Evolutionary conservation across 2,113 vertebrate genomes (phyloP).

Genomic region (Tragelaphus scriptus): DNA sequence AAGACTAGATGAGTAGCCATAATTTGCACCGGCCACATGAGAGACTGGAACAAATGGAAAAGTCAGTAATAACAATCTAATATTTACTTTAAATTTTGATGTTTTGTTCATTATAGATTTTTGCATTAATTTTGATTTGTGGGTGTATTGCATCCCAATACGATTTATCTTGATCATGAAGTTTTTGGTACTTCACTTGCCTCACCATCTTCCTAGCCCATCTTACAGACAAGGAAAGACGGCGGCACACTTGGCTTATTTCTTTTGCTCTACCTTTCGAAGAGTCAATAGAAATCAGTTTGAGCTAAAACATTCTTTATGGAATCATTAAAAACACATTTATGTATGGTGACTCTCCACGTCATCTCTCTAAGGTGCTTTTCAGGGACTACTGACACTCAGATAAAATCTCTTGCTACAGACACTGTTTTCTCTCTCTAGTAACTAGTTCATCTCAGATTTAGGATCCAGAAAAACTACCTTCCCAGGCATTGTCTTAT

Average conservation of each 20-base stretch:
- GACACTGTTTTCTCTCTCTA: neutral
- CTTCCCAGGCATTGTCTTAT: constrained; percentile 55
- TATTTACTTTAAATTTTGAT: neutral
- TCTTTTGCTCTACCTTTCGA: neutral
- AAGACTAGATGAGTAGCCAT: neutral
- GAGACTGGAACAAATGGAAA: neutral
- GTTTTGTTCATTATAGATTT: neutral
- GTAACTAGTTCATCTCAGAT: neutral
- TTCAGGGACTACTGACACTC: neutral
- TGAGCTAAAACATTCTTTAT: neutral
- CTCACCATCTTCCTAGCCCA: neutral
- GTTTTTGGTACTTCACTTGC: accelerated
- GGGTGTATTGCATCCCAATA: neutral
- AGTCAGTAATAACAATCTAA: neutral
- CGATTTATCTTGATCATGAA: neutral
- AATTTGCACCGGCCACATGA: accelerated
- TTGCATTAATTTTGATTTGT: neutral
- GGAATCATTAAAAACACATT: neutral
- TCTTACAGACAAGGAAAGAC: neutral
- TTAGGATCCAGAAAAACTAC: neutral
- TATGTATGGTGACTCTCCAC: neutral
- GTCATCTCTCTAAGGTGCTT: neutral
- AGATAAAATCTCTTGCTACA: neutral
- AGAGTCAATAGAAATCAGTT: neutral
- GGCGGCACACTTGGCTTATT: accelerated